Conservation (phyloP, 2,113 vertebrate genomes). For the Epinephelus moara region DNA sequence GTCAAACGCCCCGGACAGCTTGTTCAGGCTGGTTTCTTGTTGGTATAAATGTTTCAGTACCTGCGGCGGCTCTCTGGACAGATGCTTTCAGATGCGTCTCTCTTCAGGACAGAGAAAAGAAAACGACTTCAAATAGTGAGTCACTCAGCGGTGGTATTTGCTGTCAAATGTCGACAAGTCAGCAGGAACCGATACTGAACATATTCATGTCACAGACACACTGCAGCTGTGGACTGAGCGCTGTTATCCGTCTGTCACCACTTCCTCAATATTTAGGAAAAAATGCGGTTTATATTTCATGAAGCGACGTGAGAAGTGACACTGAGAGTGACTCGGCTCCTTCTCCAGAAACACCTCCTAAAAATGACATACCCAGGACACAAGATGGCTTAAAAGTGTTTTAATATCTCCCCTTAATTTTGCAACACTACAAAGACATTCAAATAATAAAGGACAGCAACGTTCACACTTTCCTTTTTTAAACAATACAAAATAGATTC, state of each 20-base stretch:
- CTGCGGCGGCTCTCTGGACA: conserved; percentile 20
- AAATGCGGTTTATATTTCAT: conserved; percentile 1
- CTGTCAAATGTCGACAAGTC: background rate
- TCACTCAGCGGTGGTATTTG: background rate
- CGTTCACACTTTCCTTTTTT: conserved; percentile 49
- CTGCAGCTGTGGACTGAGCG: background rate
- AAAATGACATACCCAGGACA: background rate
- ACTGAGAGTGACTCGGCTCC: background rate
- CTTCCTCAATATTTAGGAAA: conserved; percentile 56
- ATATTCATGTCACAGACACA: accelerated
- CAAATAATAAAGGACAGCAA: conserved; percentile 61
- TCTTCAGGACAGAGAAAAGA: background rate
- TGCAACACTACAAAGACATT: conserved; percentile 68
- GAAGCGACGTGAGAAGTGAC: conserved; percentile 34
- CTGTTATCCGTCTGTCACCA: background rate
- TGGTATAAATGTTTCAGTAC: conserved; percentile 51
- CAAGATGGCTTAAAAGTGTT: conserved; percentile 63
- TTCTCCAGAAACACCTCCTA: background rate
- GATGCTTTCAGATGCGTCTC: background rate
- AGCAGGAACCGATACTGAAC: background rate
- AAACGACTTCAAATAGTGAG: background rate
- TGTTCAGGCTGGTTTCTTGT: background rate
- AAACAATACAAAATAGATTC: conserved; percentile 64
- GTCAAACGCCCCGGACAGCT: background rate
- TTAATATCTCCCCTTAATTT: conserved; percentile 59